Evolutionary conservation across 2,888 invertebrate genomes (phyloP), one percentile per base, ranked within the genome.

Genomic region (Tribolium freemani): DNA sequence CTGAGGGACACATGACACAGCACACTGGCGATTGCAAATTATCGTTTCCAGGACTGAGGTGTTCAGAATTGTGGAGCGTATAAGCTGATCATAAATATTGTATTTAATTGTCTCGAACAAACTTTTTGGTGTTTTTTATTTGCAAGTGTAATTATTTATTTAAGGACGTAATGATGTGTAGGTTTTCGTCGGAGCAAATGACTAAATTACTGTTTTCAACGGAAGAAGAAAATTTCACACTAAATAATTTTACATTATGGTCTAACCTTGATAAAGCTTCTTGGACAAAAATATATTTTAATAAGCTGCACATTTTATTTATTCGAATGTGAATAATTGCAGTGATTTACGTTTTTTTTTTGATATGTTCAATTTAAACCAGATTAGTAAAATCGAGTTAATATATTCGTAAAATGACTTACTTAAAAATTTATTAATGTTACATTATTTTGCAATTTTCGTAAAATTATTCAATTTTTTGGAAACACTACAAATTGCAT

Each of bases 191-290:
- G 5, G n/a, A 56, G 48, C 38, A 53, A 71, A 67, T 72, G 44
- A 54, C 16, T 68, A 68, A 71, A 72, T 72, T 54, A 48, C 46
- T 54, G 61, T 61, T 69, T 69, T 69, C 44, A 48, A 67, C 67
- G 71, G 71, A 72, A 67, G 67, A 61, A 11, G 70, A 64, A 64
- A 46, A 64, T 64, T 69, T 61, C 50, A 48, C 48, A 61, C 48
- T 68, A 61, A 72, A 26, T 10, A 67, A 57, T 56, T 66, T 66
- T 44, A 57, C n/a, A 38, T 56, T 56, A 30, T 21, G n/a, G 26
- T 71, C 13, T 21, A 71, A 31, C 71, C 71, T 71, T 71, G 64
- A 16, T n/a, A 38, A 38, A 38, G n/a, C n/a, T 38, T 38, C 38
- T 38, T 38, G n/a, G 8, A 38, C 8, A 38, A 38, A 38, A 38